phyloP scores from a whole-genome alignment of 1,140 invertebrate genomes.

The Dinoponera quadriceps region DNA sequence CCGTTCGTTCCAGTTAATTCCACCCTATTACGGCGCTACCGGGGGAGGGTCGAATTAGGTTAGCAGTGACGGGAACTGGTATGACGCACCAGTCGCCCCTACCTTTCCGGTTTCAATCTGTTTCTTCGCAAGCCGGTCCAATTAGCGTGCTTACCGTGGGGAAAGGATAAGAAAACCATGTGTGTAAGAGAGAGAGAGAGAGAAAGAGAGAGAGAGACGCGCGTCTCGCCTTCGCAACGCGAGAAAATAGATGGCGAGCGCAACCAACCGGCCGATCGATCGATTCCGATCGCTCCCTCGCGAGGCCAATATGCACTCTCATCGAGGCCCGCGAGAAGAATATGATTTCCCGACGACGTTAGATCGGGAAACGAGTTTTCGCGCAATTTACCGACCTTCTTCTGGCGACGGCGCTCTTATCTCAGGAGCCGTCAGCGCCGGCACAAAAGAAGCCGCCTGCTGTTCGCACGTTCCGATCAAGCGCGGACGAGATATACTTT shows the following conservation, averaged over 20 bases:
- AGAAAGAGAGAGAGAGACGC: too few species aligned
- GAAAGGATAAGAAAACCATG: constrained; percentile 39
- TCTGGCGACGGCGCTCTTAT: neutral
- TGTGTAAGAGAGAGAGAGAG: too few species aligned
- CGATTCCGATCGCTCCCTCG: constrained; percentile 42
- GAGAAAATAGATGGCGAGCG: constrained; percentile 2
- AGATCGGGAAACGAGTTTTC: constrained; percentile 59
- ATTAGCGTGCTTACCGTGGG: constrained; percentile 62
- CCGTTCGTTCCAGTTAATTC: constrained; percentile 61
- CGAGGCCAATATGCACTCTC: constrained; percentile 57
- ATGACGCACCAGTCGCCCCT: constrained; percentile 58
- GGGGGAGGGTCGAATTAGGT: constrained; percentile 62
- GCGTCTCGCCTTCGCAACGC: neutral
- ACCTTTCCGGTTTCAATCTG: constrained; percentile 62
- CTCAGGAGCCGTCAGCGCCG: neutral
- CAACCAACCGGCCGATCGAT: constrained; percentile 31
- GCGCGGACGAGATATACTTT: neutral
- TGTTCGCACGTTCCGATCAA: neutral
- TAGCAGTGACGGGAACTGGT: constrained; percentile 55
- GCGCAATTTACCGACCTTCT: constrained; percentile 52
- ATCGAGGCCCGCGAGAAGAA: constrained; percentile 25
- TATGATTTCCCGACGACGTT: constrained; percentile 59
- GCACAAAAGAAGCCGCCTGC: neutral
- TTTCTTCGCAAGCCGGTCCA: constrained; percentile 56
- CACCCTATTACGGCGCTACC: constrained; percentile 56